Evolutionary conservation across 2,113 vertebrate species (phyloP).

Genomic region (Lophotis ruficrista): DNA sequence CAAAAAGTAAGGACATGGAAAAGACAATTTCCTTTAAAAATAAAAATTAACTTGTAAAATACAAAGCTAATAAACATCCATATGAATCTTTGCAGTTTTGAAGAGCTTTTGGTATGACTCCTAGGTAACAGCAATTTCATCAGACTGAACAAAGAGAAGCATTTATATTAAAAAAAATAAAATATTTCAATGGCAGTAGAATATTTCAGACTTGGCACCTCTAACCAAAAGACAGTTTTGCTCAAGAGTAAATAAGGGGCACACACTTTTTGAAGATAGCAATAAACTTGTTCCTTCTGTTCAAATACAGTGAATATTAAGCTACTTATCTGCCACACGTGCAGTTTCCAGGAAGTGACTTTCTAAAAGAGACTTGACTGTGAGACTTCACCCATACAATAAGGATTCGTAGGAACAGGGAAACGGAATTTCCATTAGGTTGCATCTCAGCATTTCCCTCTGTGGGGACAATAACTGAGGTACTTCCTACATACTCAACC

Average conservation of each 20-base stretch:
- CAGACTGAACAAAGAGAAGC: neutral
- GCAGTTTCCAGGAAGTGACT: neutral
- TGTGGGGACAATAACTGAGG: neutral
- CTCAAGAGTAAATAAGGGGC: neutral
- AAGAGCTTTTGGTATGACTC: neutral
- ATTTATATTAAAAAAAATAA: neutral
- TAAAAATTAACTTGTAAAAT: neutral
- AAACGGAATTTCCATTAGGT: neutral
- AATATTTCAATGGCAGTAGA: neutral
- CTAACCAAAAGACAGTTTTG: neutral
- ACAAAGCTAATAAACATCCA: neutral
- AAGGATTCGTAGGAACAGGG: neutral
- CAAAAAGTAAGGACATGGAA: neutral
- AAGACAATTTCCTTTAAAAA: neutral
- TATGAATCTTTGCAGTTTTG: neutral
- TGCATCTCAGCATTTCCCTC: neutral
- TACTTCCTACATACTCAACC: neutral
- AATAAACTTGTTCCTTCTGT: neutral
- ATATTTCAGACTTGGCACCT: neutral
- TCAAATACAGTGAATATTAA: neutral
- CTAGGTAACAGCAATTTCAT: neutral
- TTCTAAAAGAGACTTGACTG: neutral
- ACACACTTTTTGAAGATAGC: neutral
- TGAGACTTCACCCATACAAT: neutral
- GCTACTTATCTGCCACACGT: accelerated